These are phyloP conservation scores for Gonioctena quinquepunctata DNA, from an alignment of 1,140 invertebrate genomes.

Conservation along the genomic window DNA sequence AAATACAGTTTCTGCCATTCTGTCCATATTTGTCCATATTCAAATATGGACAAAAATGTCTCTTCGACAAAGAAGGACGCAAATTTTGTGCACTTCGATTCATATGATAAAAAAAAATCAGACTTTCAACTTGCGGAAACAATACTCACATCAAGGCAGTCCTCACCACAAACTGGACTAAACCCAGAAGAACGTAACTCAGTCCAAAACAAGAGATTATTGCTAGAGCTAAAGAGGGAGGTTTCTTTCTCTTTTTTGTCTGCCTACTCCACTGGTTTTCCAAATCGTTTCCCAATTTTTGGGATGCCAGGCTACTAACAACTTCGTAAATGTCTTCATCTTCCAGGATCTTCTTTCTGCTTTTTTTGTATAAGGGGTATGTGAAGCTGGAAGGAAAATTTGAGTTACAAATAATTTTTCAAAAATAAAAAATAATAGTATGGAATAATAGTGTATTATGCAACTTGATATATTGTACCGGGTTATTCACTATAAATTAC, in stretches of 20 bases:
- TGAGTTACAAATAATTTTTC: not conserved
- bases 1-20: no score
- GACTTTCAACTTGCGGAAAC: no score
- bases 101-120: no score
- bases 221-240: not conserved
- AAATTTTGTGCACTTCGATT: no score
- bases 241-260: constrained; percentile 29
- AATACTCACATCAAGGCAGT: constrained; percentile 59
- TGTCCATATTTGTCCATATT: no score
- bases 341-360: constrained; percentile 33
- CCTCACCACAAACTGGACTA: constrained; percentile 58
- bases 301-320: constrained; percentile 33
- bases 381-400: constrained; percentile 36
- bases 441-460: no score
- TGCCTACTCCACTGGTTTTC: constrained; percentile 40
- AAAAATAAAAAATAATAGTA: no score
- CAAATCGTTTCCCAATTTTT: constrained; percentile 37
- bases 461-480: no score
- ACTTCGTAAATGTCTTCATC: constrained; percentile 56
- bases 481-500: no score
- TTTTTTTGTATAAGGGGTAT: constrained; percentile 37
- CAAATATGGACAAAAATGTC: no score
- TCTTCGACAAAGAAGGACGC: no score
- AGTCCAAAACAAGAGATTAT: constrained; percentile 6
- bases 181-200: constrained; percentile 24